These are phyloP conservation scores for Terrapene triunguis DNA, from an alignment of 2,113 vertebrate genomes.

Conservation along the genomic window DNA sequence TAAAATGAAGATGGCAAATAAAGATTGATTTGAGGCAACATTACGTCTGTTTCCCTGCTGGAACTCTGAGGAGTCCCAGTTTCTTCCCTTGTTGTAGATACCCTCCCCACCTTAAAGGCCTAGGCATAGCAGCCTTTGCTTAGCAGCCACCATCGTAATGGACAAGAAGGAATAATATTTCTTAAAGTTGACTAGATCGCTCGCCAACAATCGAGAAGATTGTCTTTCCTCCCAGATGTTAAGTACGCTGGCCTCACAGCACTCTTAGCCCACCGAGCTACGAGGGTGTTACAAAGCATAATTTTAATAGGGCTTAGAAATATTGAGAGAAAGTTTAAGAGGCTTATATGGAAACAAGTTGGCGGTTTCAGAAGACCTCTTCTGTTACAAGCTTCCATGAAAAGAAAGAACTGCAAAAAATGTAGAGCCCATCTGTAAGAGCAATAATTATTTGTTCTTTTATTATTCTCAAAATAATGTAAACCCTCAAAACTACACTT, in stretches of 20 bases:
- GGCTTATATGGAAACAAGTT: neutral
- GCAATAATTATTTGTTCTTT: neutral
- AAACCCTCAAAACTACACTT: neutral
- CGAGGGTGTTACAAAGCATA: neutral
- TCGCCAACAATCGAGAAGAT: neutral
- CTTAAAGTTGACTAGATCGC: accelerated
- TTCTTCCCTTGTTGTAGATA: neutral
- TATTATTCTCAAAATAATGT: neutral
- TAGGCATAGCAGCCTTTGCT: neutral
- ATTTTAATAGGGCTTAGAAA: neutral
- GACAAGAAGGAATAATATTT: neutral
- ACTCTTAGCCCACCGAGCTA: neutral
- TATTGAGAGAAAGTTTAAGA: neutral
- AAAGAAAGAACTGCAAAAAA: neutral
- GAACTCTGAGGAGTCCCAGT: neutral
- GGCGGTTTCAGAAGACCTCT: neutral
- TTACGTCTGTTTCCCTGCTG: neutral
- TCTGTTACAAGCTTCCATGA: neutral
- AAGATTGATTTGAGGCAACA: neutral
- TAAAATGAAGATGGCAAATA: neutral
- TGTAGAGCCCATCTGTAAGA: neutral
- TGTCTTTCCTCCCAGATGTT: neutral
- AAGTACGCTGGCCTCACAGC: neutral
- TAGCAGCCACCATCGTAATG: neutral
- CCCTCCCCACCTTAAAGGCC: neutral